Base-by-base conservation (phyloP, 2,888 invertebrate genomes). In the Atethmia centrago region DNA sequence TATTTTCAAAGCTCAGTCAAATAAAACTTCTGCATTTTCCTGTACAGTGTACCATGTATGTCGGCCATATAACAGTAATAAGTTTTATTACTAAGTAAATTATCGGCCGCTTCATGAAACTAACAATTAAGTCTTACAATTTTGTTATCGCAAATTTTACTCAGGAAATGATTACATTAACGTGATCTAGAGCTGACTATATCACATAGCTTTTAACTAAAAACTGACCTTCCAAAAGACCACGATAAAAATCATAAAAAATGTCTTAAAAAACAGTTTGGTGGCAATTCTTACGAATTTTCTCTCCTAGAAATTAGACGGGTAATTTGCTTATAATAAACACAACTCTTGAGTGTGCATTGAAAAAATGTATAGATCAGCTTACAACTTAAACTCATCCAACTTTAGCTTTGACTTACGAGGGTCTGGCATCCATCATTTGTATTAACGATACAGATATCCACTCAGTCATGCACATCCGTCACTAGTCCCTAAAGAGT, bases 1-100 rank as follows among this genome's bases (percentile, higher is more conserved):
- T 9, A 8, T 31, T n/a, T 19, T 25, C 12, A 51, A 56, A 61
- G 45, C 7, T 42, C 8, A 9, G 2, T 31, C 7, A 58, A 77
- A 19, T 51, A 7, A 28, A 12, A 45, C 70, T 84, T 80, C 80
- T 85, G 69, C 4, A 0, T 28, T 59, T 47, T 2, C 0, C 62
- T 80, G 47, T 28, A 8, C 0, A 16, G 1, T 78, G 65, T 63
- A n/a, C 25, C 31, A 74, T 71, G 56, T 64, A 86, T 71, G 69
- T 87, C 63, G 85, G 83, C 51, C 87, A 55, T 66, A 56, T 85
- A 86, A 85, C 86, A 80, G 86, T 85, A 78, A 59, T 73, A 69
- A 61, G 61, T 84, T 56, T 76, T 79, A 82, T 83, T 84, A 80
- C 83, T 83, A 55, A 77, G 85, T 79, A 83, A 79, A 81, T 80